Evolutionary conservation across 1,140 invertebrate genomes (phyloP), one percentile per base, ranked within the genome.

Genomic region (Euwallacea similis): DNA sequence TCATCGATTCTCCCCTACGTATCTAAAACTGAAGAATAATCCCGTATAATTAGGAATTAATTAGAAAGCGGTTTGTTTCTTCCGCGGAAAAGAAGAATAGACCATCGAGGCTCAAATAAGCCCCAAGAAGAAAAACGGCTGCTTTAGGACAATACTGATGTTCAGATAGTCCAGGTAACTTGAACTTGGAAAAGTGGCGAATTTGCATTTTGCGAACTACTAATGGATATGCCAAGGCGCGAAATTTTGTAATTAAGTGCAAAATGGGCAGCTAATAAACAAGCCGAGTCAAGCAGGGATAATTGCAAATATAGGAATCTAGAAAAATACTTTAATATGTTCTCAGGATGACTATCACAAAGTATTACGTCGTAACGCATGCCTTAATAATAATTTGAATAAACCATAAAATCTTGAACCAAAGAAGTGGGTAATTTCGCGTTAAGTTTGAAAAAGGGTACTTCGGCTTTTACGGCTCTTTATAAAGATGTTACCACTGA

Each of bases 111-210:
- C 33, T 61, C 41, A 61, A 61, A 61, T 61, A 61, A 15, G 33
- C n/a, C 41, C 42, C 21, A 42, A 42, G 33, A 61, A 61, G 59
- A 61, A 43, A 13, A 61, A 61, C 59, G 33, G 42, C 59, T 42
- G 59, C 59, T 7, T 13, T 43, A 42, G 59, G 59, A 61, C 59
- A 61, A 61, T 61, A 61, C 41, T 61, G 59, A 61, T 61, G 41
- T 61, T 9, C 59, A 61, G 59, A 61, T 61, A 61, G 21, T 33
- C 21, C 21, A 4, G 21, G 21, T 33, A 33, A 33, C 21, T 33
- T 33, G 21, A 33, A 33, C 21, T 33, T 33, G 21, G 21, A 33
- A 33, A 33, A 33, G 4, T 33, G 21, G 21, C 4, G 8, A 53
- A 53, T 15, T 53, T 33, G 21, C 21, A 33, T 33, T 33, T 33